A percentile compares a stretch with the other conserved stretches of the same genome.
Conservation (phyloP, 2,888 invertebrate genomes). For the Himalopsyche anomala region DNA sequence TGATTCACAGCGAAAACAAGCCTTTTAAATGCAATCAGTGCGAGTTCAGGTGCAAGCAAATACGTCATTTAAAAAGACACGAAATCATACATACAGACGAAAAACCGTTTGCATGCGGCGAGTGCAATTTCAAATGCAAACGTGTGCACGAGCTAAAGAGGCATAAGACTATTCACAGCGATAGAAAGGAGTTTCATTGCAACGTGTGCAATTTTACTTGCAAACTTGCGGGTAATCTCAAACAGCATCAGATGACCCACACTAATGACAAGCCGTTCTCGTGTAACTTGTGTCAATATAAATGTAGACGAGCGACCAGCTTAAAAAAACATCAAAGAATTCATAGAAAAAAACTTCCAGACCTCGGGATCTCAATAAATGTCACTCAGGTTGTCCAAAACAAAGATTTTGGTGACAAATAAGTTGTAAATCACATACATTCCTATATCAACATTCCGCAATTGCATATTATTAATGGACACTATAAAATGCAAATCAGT, state of each 20-base stretch:
- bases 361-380: background rate
- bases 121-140: slow-evolving; percentile 1
- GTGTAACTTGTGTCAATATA: background rate
- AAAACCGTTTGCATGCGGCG: slow-evolving; percentile 16
- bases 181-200: background rate
- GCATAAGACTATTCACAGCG: slow-evolving; percentile 9
- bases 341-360: background rate
- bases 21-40: slow-evolving; percentile 14
- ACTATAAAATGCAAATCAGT: too few relatives aligned
- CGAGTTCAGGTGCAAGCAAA: slow-evolving; percentile 28
- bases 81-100: background rate
- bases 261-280: background rate
- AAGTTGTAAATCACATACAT: background rate
- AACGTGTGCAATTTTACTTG: background rate
- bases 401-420: background rate
- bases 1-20: background rate
- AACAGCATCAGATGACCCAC: slow-evolving; percentile 31
- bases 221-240: background rate
- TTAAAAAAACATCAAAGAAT: slow-evolving; percentile 19
- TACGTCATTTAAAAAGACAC: slow-evolving; percentile 14
- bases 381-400: background rate
- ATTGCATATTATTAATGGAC: background rate
- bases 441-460: background rate
- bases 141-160: background rate
- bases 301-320: slow-evolving; percentile 2